A percentile compares a stretch with the other conserved stretches of the same genome.
Conservation (phyloP, 2,888 invertebrate species). For the Sepioteuthis lessoniana region DNA sequence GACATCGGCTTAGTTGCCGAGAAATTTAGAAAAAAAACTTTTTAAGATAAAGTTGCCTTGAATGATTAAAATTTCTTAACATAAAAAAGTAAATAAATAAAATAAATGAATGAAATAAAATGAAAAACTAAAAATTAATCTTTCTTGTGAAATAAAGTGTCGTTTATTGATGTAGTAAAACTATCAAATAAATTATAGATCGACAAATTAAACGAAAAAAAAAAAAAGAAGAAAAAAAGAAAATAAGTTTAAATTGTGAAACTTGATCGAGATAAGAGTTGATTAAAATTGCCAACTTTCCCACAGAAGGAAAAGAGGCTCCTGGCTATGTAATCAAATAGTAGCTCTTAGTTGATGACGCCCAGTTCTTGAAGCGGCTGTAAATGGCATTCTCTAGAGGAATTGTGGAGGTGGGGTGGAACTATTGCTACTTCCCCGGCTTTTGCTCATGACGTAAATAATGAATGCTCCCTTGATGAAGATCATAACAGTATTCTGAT, state of each 20-base stretch:
- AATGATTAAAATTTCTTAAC: background rate
- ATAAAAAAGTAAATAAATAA: no score
- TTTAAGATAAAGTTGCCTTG: background rate
- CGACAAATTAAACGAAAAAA: no score
- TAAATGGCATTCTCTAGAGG: background rate
- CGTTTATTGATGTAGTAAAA: no score
- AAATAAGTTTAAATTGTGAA: background rate
- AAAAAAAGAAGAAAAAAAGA: no score
- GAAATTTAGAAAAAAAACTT: background rate
- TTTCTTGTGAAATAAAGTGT: no score
- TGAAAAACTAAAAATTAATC: no score
- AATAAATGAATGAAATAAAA: no score
- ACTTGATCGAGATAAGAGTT: background rate
- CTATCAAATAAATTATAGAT: no score
- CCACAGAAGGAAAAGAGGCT: no score
- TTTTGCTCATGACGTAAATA: background rate
- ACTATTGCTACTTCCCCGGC: background rate
- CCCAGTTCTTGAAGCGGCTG: constrained; percentile 33
- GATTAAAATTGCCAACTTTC: background rate
- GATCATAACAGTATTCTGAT: background rate
- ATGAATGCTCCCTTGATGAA: constrained; percentile 33
- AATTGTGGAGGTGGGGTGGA: background rate
- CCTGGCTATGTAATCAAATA: background rate
- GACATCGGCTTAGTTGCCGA: background rate
- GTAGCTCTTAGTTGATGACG: background rate